These are phyloP conservation scores for Aurelia aurita DNA, from an alignment of 30 jellyfish, hydroid and myxozoan genomes.

Conservation along the genomic window DNA sequence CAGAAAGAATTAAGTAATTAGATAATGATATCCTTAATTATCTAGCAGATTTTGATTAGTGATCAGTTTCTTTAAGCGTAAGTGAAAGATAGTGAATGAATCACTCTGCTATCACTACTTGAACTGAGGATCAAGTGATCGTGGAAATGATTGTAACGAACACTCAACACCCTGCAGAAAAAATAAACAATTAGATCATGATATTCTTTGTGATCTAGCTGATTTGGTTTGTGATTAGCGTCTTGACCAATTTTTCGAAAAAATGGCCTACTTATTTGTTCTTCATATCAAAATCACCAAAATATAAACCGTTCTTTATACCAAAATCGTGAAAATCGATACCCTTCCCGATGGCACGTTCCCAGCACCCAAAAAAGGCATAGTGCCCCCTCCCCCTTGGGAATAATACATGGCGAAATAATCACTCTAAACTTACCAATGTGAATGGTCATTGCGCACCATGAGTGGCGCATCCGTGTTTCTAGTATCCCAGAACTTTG, in stretches of 20 bases:
- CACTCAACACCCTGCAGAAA: slow-evolving; percentile 59
- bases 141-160: slow-evolving; percentile 89
- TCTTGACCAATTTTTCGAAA: too few relatives aligned
- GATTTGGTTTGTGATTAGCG: too few relatives aligned
- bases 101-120: slow-evolving; percentile 97
- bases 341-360: too few relatives aligned
- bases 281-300: too few relatives aligned
- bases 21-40: not conserved
- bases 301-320: too few relatives aligned
- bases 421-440: slow-evolving; percentile 72
- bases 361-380: too few relatives aligned
- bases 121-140: slow-evolving; percentile 91
- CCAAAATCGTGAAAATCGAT: too few relatives aligned
- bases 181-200: not conserved
- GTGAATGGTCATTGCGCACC: slow-evolving; percentile 96
- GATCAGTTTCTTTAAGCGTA: too few relatives aligned
- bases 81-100: not conserved
- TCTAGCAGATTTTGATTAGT: too few relatives aligned
- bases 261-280: too few relatives aligned
- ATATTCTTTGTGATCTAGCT: not conserved
- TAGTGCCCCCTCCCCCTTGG: too few relatives aligned
- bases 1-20: not conserved
- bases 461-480: slow-evolving; percentile 77
- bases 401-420: too few relatives aligned
- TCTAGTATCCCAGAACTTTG: slow-evolving; percentile 96